Percentiles rank a stretch among this genome's conserved stretches.
Conservation (phyloP, 1,140 invertebrate genomes). For the Ridgeia piscesae region DNA sequence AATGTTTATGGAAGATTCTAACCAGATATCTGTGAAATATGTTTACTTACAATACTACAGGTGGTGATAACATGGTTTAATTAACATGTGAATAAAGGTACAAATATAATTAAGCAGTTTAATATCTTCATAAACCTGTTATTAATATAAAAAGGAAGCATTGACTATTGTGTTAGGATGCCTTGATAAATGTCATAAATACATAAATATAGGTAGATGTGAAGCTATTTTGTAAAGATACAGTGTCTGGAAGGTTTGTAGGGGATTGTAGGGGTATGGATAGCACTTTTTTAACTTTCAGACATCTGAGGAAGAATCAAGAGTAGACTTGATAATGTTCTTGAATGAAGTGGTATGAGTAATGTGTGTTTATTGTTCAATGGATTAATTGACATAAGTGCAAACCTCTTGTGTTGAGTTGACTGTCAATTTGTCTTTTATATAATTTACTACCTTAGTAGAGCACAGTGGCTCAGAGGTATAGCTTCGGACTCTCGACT, state of each 20-base stretch:
- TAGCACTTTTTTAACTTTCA: no score
- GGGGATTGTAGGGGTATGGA: no score
- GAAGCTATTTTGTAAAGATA: no score
- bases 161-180: not conserved
- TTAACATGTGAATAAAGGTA: not conserved
- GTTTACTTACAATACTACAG: not conserved
- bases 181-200: not conserved
- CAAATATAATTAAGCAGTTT: not conserved
- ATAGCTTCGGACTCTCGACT: no score
- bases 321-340: not conserved
- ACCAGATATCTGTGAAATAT: not conserved
- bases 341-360: not conserved
- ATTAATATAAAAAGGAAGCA: not conserved
- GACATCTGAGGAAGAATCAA: not conserved
- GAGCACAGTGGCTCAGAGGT: no score
- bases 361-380: not conserved
- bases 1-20: not conserved
- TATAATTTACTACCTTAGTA: not conserved
- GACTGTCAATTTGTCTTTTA: not conserved
- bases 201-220: not conserved
- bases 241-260: no score
- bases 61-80: not conserved
- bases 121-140: not conserved
- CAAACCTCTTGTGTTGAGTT: not conserved
- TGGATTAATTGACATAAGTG: not conserved